Conservation (phyloP, 1,140 invertebrate genomes). For the Aphaenogaster rudis region DNA sequence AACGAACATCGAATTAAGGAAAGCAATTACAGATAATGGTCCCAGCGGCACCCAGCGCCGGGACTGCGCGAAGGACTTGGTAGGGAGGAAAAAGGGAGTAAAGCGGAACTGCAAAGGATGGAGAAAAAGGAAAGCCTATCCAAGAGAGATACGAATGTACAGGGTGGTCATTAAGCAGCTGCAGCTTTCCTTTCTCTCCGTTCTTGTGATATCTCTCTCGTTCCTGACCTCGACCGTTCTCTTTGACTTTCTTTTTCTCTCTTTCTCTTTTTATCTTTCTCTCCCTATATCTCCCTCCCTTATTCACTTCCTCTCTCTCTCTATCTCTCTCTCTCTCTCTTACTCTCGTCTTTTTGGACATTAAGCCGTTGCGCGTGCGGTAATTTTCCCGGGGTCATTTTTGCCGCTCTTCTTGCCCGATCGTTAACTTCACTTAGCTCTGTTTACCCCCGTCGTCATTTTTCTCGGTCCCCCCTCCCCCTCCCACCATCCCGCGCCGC, state of each 20-base stretch:
- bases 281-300: not conserved
- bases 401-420: constrained; percentile 76
- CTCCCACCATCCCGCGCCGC: not conserved
- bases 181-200: constrained; percentile 43
- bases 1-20: constrained; percentile 77
- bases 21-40: constrained; percentile 79
- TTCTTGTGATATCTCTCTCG: constrained; percentile 34
- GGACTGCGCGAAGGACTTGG: constrained; percentile 44
- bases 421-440: constrained; percentile 79
- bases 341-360: constrained; percentile 75
- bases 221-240: constrained; percentile 30
- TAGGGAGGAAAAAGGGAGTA: constrained; percentile 40
- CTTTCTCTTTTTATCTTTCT: not conserved
- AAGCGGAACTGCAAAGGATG: constrained; percentile 66
- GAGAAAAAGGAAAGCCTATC: constrained; percentile 49
- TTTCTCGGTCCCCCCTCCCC: constrained; percentile 32
- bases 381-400: constrained; percentile 77
- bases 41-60: constrained; percentile 64
- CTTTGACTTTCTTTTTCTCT: constrained; percentile 8
- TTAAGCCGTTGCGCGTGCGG: constrained; percentile 78
- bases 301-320: not conserved
- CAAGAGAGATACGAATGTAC: constrained; percentile 75
- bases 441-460: constrained; percentile 74
- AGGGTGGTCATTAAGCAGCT: constrained; percentile 76
- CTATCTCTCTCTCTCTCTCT: not conserved